Base-by-base conservation (phyloP, 1,140 invertebrate species). In the Ectropis grisescens region DNA sequence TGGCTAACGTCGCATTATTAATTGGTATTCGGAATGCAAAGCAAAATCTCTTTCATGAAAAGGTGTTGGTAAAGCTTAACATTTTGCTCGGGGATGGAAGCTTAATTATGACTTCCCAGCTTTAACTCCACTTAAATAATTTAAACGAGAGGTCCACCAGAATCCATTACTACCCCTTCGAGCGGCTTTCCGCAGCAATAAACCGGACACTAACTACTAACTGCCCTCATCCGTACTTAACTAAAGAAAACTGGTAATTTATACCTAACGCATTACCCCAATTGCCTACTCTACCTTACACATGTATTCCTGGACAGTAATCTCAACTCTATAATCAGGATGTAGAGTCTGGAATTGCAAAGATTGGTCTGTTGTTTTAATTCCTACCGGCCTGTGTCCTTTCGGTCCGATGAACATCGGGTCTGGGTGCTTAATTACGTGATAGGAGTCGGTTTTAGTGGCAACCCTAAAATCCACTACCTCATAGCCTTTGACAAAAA, bases 161-260 rank as follows among this genome's bases (percentile, higher is more conserved):
- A 19, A 19, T 4, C 16, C 16, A 19, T 19, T 19, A 36, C 34
- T 15, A 33, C 32, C 43, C 45, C 38, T 33, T 34, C 27, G 27
- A 33, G 39, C 12, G 13, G 35, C 16, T 33, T 42, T 31, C 43
- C 22, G 26, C 29, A 26, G 38, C 33, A 35, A 46, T 53, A 50
- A 53, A 27, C 44, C 28, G 45, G 41, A 44, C 44, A 34, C 44
- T 36, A 54, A 58, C 54, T 49, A 40, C 54, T 53, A 58, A 58
- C 45, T 41, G 33, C 50, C 41, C 46, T 51, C 47, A 48, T 50
- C 47, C 55, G 44, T 42, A 47, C 50, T 47, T 54, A 48, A 48
- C 39, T 37, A 49, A 54, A 54, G 51, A 54, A 58, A 54, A 54
- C 41, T 46, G 41, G 41, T 51, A 51, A 58, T 58, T 58, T 58